phyloP scores from a whole-genome alignment of 1,140 invertebrate species.

The Diuraphis noxia region DNA sequence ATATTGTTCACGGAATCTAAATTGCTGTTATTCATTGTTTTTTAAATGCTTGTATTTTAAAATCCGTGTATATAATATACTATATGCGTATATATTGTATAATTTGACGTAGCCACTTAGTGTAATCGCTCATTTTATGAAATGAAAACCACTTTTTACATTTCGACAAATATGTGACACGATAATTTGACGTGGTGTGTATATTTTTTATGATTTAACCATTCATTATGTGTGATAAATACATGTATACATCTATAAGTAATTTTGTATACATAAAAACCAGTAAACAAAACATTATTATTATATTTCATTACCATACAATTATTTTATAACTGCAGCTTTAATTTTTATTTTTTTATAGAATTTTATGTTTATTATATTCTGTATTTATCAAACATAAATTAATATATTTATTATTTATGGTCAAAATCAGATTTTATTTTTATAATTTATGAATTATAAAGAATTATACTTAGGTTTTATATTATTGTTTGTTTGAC shows the following conservation, averaged over 20 bases:
- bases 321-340: background rate
- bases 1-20: background rate
- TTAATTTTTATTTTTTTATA: background rate
- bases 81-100: background rate
- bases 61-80: background rate
- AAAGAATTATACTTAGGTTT: background rate
- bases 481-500: background rate
- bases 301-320: background rate
- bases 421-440: background rate
- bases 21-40: conserved; percentile 4
- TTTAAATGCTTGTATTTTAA: background rate
- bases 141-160: conserved; percentile 3
- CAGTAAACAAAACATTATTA: background rate
- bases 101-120: background rate
- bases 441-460: background rate
- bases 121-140: background rate
- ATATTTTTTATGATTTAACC: background rate
- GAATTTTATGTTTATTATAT: background rate
- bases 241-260: background rate
- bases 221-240: background rate
- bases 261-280: background rate
- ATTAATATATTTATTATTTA: background rate
- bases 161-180: background rate
- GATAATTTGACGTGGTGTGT: background rate
- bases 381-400: background rate